Conservation (phyloP, 2,888 invertebrate species). For the Tenthredo notha region DNA sequence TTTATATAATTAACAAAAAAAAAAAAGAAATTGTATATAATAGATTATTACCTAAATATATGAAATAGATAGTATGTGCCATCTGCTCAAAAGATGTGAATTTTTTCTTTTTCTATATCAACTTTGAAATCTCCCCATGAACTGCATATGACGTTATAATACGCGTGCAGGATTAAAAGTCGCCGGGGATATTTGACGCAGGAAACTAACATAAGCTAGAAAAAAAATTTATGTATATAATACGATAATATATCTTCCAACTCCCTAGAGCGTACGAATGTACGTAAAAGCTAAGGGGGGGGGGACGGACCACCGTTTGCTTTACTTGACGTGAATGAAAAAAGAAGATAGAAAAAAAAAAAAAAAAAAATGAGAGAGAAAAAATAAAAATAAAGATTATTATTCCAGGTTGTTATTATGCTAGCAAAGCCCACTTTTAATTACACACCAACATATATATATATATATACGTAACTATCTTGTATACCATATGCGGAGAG, state of each 20-base stretch:
- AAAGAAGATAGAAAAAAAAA: neutral
- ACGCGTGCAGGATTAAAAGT: neutral
- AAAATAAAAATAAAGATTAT: neutral
- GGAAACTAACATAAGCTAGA: neutral
- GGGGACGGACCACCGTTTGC: neutral
- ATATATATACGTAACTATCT: neutral
- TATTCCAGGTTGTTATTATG: constrained; percentile 10
- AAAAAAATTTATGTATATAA: neutral
- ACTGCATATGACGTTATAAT: neutral
- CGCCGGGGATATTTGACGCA: neutral
- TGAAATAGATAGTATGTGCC: neutral
- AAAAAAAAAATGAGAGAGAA: neutral
- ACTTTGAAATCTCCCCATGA: constrained; percentile 16
- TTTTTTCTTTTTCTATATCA: neutral
- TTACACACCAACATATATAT: neutral
- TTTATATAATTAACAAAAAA: neutral
- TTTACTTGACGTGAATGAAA: neutral
- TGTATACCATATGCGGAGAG: neutral
- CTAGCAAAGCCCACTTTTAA: constrained; percentile 18
- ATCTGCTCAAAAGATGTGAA: neutral
- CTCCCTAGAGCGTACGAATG: neutral
- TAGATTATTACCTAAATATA: neutral
- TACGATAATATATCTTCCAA: neutral
- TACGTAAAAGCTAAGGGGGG: neutral
- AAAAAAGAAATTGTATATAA: neutral